Conservation (phyloP, 1,140 invertebrate species). For the Neodiprion pinetum region DNA sequence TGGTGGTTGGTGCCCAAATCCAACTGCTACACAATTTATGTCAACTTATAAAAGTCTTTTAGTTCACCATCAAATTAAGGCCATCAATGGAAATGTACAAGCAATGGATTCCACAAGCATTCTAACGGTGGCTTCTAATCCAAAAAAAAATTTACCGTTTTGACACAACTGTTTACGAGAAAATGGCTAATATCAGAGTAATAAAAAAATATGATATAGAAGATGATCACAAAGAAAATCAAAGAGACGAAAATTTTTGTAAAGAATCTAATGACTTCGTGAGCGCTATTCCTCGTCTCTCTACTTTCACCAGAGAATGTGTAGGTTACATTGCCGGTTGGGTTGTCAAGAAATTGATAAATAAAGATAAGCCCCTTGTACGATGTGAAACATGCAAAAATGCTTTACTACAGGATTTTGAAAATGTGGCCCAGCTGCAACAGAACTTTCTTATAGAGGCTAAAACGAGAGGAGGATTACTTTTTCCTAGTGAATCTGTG, state of each 20-base stretch:
- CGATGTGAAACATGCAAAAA: constrained; percentile 19
- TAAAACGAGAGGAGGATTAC: constrained; percentile 9
- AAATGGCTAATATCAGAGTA: constrained; percentile 18
- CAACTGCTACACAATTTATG: constrained; percentile 29
- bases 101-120: constrained; percentile 27
- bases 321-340: no score
- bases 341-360: constrained; percentile 12
- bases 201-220: constrained; percentile 28
- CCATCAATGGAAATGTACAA: constrained; percentile 26
- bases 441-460: constrained; percentile 1
- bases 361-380: constrained; percentile 6
- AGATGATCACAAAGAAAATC: neutral
- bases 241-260: no score
- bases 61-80: constrained; percentile 26
- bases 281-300: neutral
- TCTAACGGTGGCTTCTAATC: constrained; percentile 20
- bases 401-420: no score
- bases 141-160: neutral
- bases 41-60: constrained; percentile 31
- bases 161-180: constrained; percentile 8
- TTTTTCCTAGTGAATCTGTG: constrained; percentile 9
- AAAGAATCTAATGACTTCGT: neutral
- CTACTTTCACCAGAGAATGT: no score
- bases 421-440: neutral
- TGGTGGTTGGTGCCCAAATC: constrained; percentile 33